Conservation (phyloP, 2,888 invertebrate species). For the Leptothorax acervorum region DNA sequence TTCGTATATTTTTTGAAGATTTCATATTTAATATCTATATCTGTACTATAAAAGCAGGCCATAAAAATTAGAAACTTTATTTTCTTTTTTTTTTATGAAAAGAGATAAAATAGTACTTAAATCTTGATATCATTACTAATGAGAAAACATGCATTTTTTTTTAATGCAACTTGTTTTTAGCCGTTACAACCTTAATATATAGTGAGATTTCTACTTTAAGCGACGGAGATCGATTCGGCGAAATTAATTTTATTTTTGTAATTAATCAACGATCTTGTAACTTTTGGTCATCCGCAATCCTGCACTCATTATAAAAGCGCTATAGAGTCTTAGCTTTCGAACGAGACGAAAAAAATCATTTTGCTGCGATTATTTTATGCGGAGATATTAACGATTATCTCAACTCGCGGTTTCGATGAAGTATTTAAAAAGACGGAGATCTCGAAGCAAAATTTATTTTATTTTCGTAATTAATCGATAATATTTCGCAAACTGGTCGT, state of each 20-base stretch:
- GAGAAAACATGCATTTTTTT: not conserved
- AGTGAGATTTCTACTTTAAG: not conserved
- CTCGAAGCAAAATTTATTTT: not conserved
- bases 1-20: not conserved
- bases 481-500: not conserved
- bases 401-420: no score
- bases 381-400: no score
- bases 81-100: not conserved
- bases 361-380: no score
- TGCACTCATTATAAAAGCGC: no score
- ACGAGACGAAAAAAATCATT: no score
- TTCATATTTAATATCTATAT: not conserved
- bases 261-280: not conserved
- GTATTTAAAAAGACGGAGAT: not conserved
- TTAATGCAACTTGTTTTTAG: not conserved
- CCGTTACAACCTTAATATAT: not conserved
- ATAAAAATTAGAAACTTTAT: not conserved
- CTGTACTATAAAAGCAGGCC: not conserved
- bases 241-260: not conserved
- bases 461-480: not conserved
- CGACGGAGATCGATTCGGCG: not conserved
- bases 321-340: no score
- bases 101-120: not conserved
- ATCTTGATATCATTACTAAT: not conserved
- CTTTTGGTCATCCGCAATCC: no score